phyloP scores from a whole-genome alignment of 2,797 vertebrate species.

The Sternarchorhynchus goeldii region DNA sequence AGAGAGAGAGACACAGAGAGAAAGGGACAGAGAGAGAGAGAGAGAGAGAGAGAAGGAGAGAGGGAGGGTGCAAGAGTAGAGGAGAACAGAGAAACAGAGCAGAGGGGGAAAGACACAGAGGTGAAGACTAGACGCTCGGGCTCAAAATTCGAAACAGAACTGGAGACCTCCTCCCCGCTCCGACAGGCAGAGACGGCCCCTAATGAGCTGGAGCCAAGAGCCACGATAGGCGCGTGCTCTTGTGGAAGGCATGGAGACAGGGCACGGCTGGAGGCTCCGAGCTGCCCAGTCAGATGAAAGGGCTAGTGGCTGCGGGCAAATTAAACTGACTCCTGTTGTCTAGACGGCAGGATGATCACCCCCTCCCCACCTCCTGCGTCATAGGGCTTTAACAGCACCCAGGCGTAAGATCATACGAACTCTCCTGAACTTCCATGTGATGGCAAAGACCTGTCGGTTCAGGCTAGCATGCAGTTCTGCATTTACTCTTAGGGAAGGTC shows the following conservation, averaged over 20 bases:
- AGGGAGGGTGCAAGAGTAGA: not conserved
- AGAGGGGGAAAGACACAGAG: constrained; percentile 9
- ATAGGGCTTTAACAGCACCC: constrained; percentile 49
- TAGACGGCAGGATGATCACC: constrained; percentile 60
- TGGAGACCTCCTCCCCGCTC: not conserved
- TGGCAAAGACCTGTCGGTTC: not conserved
- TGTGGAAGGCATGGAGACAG: constrained; percentile 16
- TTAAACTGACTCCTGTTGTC: constrained; percentile 62
- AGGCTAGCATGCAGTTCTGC: constrained; percentile 19
- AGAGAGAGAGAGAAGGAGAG: not conserved
- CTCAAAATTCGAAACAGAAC: constrained; percentile 1
- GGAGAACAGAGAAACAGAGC: not conserved
- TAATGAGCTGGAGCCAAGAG: constrained; percentile 13
- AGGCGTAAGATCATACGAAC: constrained; percentile 37
- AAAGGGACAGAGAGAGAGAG: not conserved
- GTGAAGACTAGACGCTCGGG: constrained; percentile 4
- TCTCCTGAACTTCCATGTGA: constrained; percentile 26
- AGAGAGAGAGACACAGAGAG: not conserved
- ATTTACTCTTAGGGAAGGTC: not conserved
- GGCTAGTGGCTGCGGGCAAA: constrained; percentile 51
- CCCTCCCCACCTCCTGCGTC: constrained; percentile 49
- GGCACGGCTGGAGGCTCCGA: constrained; percentile 21
- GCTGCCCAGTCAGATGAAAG: constrained; percentile 58
- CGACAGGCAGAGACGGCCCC: constrained; percentile 1
- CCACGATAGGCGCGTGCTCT: constrained; percentile 4